Evolutionary conservation across 2,797 vertebrate genomes (phyloP).

Genomic region (Cuniculus paca): DNA sequence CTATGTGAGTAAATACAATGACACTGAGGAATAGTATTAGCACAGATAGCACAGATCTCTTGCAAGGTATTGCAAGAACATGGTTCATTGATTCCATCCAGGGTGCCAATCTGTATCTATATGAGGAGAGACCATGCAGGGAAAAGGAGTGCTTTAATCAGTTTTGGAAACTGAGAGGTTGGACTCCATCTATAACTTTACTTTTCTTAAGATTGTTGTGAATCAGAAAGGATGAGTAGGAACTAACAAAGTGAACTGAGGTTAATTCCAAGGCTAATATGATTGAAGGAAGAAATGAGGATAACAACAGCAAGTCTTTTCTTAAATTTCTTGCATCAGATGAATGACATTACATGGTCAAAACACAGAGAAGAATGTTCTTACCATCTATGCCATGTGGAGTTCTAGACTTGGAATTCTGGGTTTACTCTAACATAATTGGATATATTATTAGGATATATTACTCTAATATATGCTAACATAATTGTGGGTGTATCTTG

Average conservation of each 20-base stretch:
- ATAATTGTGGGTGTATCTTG: not conserved
- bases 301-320: not conserved
- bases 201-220: not conserved
- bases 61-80: constrained; percentile 51
- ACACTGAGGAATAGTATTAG: not conserved
- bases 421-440: not conserved
- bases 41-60: constrained; percentile 52
- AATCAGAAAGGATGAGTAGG: not conserved
- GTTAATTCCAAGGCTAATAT: not conserved
- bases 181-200: constrained; percentile 44
- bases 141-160: not conserved
- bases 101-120: constrained; percentile 54
- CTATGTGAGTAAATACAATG: not conserved
- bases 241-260: not conserved
- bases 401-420: not conserved
- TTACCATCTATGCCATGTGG: not conserved
- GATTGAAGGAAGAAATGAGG: not conserved
- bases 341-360: not conserved
- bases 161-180: not conserved
- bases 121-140: constrained; percentile 37
- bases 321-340: not conserved
- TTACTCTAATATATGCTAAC: not conserved
- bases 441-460: not conserved
- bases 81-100: constrained; percentile 63
- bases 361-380: not conserved